phyloP scores from a whole-genome alignment of 2,113 vertebrate species.

The Salvelinus alpinus region DNA sequence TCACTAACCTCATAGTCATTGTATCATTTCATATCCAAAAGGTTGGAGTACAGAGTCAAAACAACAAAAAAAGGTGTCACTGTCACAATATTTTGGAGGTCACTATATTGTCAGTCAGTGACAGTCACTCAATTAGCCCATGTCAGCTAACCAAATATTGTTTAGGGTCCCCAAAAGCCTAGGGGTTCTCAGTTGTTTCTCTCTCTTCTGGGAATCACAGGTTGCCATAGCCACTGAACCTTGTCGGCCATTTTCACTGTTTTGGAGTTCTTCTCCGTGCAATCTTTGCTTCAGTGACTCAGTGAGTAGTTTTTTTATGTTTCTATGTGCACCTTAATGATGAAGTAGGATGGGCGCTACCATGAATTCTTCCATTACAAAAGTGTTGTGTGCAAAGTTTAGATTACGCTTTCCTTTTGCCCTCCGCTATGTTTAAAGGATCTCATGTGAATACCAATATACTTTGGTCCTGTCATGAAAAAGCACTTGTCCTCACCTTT shows the following conservation, averaged over 20 bases:
- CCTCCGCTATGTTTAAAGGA: neutral
- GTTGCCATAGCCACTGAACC: neutral
- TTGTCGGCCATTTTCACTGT: neutral
- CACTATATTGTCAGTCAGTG: no score
- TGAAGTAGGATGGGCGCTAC: neutral
- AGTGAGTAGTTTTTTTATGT: constrained; percentile 7
- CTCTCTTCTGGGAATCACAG: neutral
- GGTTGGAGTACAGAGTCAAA: no score
- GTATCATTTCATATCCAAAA: no score
- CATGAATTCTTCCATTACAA: neutral
- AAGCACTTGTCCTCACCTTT: constrained; percentile 3
- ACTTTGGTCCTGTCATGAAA: constrained; percentile 15
- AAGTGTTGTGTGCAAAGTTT: neutral
- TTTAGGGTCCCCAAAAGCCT: no score
- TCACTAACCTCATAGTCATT: no score
- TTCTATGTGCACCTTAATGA: constrained; percentile 23
- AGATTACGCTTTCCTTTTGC: neutral
- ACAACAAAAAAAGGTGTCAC: no score
- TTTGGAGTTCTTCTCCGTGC: neutral
- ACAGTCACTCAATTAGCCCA: no score
- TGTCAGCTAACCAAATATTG: no score
- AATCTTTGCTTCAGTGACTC: neutral
- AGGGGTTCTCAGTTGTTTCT: constrained; percentile 21
- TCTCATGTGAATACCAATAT: constrained; percentile 4
- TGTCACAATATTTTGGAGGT: no score